Base-by-base conservation (phyloP, 1,140 invertebrate species). In the Meloidogyne chitwoodi region DNA sequence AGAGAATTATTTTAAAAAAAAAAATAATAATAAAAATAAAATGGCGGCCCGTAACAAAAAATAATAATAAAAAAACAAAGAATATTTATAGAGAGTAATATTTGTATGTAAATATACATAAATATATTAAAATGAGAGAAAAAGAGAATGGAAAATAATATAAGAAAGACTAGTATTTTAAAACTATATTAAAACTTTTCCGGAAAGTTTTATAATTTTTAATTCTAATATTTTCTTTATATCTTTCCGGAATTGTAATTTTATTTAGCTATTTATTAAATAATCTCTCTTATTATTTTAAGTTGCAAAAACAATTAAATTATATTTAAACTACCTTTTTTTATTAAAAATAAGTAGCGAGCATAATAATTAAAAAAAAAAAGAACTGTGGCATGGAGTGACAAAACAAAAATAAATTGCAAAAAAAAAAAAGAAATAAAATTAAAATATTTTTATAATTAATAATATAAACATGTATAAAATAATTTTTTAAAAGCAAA, bases 381-480 rank as follows among this genome's bases (percentile, higher is more conserved):
- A 64, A 65, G 14, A 29, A 29, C 19, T 65, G 26, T 29, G 26
- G 64, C 31, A 19, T n/a, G 64, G 64, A 29, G 16, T 65, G 26
- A 38, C 34, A 38, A 38, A 29, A 29, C 24, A 64, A 64, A 64
- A 24, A 65, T 3, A 27, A 38, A 77, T 74, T 62, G 38, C 27
- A 31, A 76, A 74, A 34, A 70, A 68, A 76, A 24, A 8, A 68
- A 38, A 74, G 63, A 44, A 27, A 76, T 34, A 24, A 38, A 68
- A 44, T 70, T 44, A 72, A 71, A 48, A 69, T 26, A 24, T 27
- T n/a, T n/a, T 14, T 34, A 24, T 48, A 67, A 41, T 74, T 68
- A 74, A 34, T 48, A 74, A 27, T 29, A 56, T 3, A 56, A 26
- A 69, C 34, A 56, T 34, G 75, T 41, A 63, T 44, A 34, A n/a